Base-by-base conservation (phyloP, 92 coral and sea anemone species). In the Parazoanthus darwini region DNA sequence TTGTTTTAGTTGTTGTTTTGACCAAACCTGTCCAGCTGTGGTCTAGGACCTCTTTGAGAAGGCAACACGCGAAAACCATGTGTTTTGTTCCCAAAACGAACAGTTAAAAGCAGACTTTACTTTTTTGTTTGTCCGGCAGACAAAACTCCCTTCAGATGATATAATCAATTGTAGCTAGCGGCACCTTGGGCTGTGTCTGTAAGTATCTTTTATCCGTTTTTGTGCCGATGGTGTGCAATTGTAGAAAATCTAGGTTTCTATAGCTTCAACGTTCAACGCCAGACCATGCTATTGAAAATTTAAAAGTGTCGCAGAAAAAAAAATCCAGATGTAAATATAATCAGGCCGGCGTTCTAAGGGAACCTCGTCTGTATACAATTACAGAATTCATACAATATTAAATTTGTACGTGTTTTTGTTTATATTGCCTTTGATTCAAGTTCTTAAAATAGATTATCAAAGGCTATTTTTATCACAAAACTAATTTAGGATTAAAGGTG, bases 371-470 rank as follows among this genome's bases (percentile, higher is more conserved):
- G 14, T 16, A 6, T 46, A 11, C 29, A 25, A 84, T 39, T 58
- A 25, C 56, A 46, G 25, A 7, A 5, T 46, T 68, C 44, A 48
- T 46, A 67, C 67, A 72, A 68, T 71, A 71, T 71, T 84, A 46
- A 68, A 84, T 9, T 18, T 20, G 25, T 72, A 9, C 35, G 67
- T 84, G 87, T 50, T 48, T 72, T 82, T 16, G 63, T 48, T 84
- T 84, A 38, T 38, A 9, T 66, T 25, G 6, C 23, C 42, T 84
- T 73, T 48, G 56, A 25, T 70, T 72, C n/a, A 84, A 70, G 67
- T 71, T 43, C 46, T 50, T 71, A 84, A 76, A 84, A 68, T 70
- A 72, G n/a, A 84, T 84, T 58, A 7, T 48, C 50, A 65, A 71
- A 33, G 56, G 46, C 10, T 84, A 84, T 84, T 84, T 84, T 84